Percentiles rank a stretch among this genome's conserved stretches.
Conservation (phyloP, 2,113 vertebrate genomes). For the Oncorhynchus masou region DNA sequence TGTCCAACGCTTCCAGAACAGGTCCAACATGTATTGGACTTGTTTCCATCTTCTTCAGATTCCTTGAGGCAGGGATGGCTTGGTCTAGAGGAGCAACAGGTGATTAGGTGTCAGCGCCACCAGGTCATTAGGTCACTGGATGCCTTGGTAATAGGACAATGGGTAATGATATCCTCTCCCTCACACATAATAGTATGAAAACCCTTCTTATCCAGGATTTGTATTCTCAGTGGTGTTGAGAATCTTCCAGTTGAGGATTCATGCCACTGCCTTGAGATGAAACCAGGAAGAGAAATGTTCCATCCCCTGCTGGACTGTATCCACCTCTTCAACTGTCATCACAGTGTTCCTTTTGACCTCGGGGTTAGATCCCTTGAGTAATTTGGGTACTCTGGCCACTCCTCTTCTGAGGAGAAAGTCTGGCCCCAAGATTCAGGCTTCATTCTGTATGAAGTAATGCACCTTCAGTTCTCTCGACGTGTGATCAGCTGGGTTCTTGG, state of each 20-base stretch:
- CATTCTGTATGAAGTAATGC: too few species aligned
- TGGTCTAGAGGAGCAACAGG: not conserved
- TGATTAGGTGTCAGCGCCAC: not conserved
- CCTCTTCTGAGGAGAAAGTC: not conserved
- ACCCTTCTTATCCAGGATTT: not conserved
- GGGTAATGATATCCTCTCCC: not conserved
- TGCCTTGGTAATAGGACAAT: not conserved
- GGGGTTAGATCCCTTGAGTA: too few species aligned
- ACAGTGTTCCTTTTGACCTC: too few species aligned
- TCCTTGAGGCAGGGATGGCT: not conserved
- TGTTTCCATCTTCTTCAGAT: not conserved
- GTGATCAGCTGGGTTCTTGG: not conserved
- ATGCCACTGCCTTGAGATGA: not conserved
- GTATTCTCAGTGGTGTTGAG: not conserved
- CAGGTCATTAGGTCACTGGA: constrained; percentile 8
- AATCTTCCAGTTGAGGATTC: not conserved
- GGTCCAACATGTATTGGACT: not conserved
- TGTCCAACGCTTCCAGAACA: not conserved
- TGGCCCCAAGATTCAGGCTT: too few species aligned
- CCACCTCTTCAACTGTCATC: too few species aligned
- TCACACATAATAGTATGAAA: not conserved
- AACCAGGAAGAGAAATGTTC: not conserved
- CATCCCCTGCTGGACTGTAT: too few species aligned
- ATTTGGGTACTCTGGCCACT: not conserved
- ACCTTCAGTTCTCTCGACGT: not conserved